These are phyloP conservation scores for Gonioctena quinquepunctata DNA, from an alignment of 1,140 invertebrate genomes.

Conservation along the genomic window DNA sequence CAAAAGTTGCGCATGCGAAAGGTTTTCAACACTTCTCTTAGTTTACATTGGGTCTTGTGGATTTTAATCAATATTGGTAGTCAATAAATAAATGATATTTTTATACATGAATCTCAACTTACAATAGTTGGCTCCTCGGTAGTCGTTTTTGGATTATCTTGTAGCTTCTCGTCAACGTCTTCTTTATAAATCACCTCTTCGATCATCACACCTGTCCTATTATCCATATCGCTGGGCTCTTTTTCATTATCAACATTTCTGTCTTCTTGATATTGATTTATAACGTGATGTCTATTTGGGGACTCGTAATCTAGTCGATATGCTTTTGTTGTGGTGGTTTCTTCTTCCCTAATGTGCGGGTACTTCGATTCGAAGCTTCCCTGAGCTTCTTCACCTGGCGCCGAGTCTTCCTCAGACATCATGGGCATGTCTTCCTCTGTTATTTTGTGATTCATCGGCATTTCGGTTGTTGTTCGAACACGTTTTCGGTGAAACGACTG, in stretches of 20 bases:
- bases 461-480: conserved; percentile 10
- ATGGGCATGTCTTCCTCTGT: not conserved
- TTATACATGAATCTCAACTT: no score
- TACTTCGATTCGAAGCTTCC: conserved; percentile 22
- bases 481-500: conserved; percentile 3
- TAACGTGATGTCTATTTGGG: not conserved
- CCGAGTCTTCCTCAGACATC: conserved; percentile 14
- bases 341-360: not conserved
- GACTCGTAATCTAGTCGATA: not conserved
- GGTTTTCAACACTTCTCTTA: no score
- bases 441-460: conserved; percentile 8
- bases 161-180: not conserved
- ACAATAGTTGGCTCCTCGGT: not conserved
- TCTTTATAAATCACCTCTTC: not conserved
- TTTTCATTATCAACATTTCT: not conserved
- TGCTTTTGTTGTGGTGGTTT: not conserved
- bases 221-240: not conserved
- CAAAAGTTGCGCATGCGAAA: no score
- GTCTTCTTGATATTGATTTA: not conserved
- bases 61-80: no score
- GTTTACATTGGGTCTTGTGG: no score
- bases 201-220: not conserved
- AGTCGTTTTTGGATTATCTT: not conserved
- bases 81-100: no score
- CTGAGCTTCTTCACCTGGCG: conserved; percentile 5